Evolutionary conservation across 1,140 invertebrate genomes (phyloP).

Genomic region (Drosophila carrolli): DNA sequence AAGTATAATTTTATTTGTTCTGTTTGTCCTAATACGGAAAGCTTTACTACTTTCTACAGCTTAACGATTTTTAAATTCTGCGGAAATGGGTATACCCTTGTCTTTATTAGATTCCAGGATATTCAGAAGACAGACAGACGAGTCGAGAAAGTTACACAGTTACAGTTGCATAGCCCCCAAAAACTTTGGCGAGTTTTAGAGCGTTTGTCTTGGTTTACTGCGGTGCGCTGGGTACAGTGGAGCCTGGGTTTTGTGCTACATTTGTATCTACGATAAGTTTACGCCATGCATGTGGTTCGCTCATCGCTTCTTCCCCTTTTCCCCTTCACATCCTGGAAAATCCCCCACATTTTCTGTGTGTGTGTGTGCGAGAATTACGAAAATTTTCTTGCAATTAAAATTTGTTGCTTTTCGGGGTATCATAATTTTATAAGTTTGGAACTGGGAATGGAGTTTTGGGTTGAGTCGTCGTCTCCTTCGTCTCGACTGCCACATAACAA

Average conservation of each 20-base stretch:
- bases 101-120: constrained; percentile 1
- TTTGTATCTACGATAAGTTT: constrained; percentile 60
- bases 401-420: constrained; percentile 77
- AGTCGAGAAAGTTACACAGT: constrained; percentile 50
- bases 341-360: constrained; percentile 5
- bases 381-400: constrained; percentile 66
- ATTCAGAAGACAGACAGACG: constrained; percentile 11
- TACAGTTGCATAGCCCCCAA: constrained; percentile 45
- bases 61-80: too few species aligned
- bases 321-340: background rate
- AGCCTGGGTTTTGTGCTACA: constrained; percentile 31
- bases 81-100: background rate
- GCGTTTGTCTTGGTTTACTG: constrained; percentile 58
- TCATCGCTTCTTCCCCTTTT: background rate
- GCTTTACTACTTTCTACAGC: too few species aligned
- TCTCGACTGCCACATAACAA: constrained; percentile 53
- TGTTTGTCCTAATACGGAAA: too few species aligned
- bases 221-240: constrained; percentile 20
- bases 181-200: constrained; percentile 54
- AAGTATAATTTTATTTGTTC: too few species aligned
- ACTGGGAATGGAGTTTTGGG: background rate
- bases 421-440: constrained; percentile 74
- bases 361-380: constrained; percentile 36
- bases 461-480: background rate
- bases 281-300: constrained; percentile 22